Evolutionary conservation across 92 coral and sea anemone species (phyloP).

Genomic region (Pocillopora meandrina): DNA sequence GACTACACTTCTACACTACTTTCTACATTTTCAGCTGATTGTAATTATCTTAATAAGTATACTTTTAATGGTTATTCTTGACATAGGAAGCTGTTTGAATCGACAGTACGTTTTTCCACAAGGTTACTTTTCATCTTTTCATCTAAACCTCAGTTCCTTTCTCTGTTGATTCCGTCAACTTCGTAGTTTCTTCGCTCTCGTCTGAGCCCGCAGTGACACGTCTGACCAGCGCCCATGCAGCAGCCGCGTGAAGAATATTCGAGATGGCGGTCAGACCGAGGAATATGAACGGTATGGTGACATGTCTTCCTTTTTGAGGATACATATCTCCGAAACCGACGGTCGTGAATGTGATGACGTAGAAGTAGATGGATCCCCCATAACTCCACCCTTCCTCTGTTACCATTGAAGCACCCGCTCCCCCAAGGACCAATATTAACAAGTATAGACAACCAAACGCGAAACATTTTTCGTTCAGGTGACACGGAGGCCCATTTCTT

Average conservation of each 20-base stretch:
- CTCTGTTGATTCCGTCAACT: not conserved
- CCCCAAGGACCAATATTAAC: not conserved
- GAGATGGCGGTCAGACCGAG: constrained; percentile 36
- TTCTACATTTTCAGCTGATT: no score
- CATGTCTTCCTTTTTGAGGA: not conserved
- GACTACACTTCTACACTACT: no score
- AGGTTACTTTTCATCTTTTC: no score
- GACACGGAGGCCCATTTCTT: constrained; percentile 9
- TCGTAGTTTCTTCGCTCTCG: not conserved
- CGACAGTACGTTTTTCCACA: no score
- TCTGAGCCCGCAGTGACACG: constrained; percentile 12
- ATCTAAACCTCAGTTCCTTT: not conserved
- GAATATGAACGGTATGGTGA: constrained; percentile 17
- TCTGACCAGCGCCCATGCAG: constrained; percentile 29
- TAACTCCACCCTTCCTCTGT: constrained; percentile 38
- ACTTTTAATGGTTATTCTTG: no score
- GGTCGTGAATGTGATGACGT: constrained; percentile 2
- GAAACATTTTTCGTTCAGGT: constrained; percentile 36
- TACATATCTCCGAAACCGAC: constrained; percentile 1
- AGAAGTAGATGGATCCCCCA: constrained; percentile 4
- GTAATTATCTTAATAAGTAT: no score
- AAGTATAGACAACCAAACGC: constrained; percentile 3
- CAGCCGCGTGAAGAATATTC: constrained; percentile 30
- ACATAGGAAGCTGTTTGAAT: no score
- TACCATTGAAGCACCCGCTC: constrained; percentile 9